These are phyloP conservation scores for Athalia cordata DNA, from an alignment of 2,888 invertebrate genomes.

Conservation along the genomic window DNA sequence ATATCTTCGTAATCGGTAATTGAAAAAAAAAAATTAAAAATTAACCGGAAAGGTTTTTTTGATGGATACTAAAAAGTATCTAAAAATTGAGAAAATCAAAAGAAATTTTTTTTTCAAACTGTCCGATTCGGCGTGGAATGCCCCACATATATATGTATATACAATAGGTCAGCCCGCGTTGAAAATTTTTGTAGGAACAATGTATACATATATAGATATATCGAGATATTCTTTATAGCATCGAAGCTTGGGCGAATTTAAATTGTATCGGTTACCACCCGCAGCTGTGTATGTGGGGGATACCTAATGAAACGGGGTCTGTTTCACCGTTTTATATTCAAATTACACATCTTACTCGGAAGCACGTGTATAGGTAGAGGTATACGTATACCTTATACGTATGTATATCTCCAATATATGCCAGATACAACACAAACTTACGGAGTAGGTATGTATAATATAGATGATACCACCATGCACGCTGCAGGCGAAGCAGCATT, in stretches of 20 bases:
- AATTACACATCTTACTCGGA: not conserved
- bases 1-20: too few species aligned
- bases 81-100: too few species aligned
- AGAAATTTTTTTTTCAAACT: too few species aligned
- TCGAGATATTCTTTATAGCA: not conserved
- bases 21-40: too few species aligned
- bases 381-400: not conserved
- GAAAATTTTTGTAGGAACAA: too few species aligned
- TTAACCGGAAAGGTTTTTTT: too few species aligned
- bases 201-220: not conserved
- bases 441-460: not conserved
- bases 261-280: constrained; percentile 4
- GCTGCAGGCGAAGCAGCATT: not conserved
- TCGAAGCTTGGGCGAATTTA: constrained; percentile 18
- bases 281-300: constrained; percentile 23
- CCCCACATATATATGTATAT: too few species aligned
- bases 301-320: constrained; percentile 37
- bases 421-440: not conserved
- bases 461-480: too few species aligned
- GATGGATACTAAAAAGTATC: too few species aligned
- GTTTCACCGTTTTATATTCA: constrained; percentile 42
- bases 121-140: too few species aligned
- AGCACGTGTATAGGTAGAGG: not conserved
- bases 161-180: too few species aligned
- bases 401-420: not conserved